A percentile compares a stretch with the other conserved stretches of the same genome.
Evolutionary conservation across 2,888 invertebrate genomes (phyloP).

Genomic region (Lithophane ornitopus): DNA sequence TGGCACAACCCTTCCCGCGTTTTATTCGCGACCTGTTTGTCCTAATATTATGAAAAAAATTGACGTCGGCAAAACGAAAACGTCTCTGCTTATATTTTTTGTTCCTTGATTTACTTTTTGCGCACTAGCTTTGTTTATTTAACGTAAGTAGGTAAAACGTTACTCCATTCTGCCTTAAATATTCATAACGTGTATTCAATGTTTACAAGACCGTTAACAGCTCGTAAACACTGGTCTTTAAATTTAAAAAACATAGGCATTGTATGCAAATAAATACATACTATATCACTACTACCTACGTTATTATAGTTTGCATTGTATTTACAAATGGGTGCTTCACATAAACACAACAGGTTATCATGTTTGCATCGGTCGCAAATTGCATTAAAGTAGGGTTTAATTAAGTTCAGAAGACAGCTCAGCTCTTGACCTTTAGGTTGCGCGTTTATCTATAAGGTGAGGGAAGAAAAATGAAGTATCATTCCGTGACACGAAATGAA

Average conservation of each 20-base stretch:
- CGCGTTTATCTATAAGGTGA: slow-evolving; percentile 16
- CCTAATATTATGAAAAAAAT: slow-evolving; percentile 90
- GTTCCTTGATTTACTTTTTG: slow-evolving; percentile 65
- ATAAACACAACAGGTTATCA: slow-evolving; percentile 30
- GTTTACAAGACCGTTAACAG: slow-evolving; percentile 31
- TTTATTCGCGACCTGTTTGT: slow-evolving; percentile 91
- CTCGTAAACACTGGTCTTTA: slow-evolving; percentile 27
- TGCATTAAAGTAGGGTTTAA: slow-evolving; percentile 30
- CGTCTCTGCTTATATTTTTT: slow-evolving; percentile 78
- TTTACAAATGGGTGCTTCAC: slow-evolving; percentile 35
- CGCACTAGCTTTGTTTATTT: slow-evolving; percentile 25
- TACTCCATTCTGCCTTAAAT: slow-evolving; percentile 21
- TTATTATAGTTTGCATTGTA: slow-evolving; percentile 29
- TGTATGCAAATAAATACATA: slow-evolving; percentile 31
- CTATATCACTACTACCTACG: background rate
- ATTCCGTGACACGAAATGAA: too few species aligned
- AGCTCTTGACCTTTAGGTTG: slow-evolving; percentile 29
- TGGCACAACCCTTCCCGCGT: slow-evolving; percentile 90
- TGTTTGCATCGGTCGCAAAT: slow-evolving; percentile 24
- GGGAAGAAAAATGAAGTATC: background rate
- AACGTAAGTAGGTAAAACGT: slow-evolving; percentile 11
- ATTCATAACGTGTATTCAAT: slow-evolving; percentile 27
- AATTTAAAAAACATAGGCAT: slow-evolving; percentile 25
- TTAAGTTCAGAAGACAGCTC: slow-evolving; percentile 23
- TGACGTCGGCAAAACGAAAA: slow-evolving; percentile 88